Evolutionary conservation across 30 jellyfish, hydroid and myxozoan species (phyloP).

Genomic region (Chrysaora quinquecirrha): DNA sequence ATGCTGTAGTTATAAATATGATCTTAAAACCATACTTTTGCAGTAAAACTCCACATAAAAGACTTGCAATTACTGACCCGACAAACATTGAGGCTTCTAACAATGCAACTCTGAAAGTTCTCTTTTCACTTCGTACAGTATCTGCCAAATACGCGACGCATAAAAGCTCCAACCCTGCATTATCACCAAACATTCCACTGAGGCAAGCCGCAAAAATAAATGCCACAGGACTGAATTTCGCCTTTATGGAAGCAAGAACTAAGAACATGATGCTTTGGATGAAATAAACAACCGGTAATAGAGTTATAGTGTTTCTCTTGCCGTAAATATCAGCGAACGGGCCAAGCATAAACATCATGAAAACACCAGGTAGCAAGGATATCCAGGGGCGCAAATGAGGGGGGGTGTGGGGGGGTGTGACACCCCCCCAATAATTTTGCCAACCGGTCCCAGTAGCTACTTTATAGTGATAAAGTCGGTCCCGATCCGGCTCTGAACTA

Average conservation of each 20-base stretch:
- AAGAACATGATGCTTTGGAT: background rate
- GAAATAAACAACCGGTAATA: background rate
- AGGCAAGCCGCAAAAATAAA: background rate
- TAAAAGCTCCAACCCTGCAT: constrained; percentile 24
- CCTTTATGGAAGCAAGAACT: background rate
- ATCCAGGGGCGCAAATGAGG: too few relatives aligned
- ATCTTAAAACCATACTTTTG: constrained; percentile 12
- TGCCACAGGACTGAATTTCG: background rate
- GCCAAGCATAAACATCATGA: background rate
- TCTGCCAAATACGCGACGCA: constrained; percentile 29
- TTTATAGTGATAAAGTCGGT: too few relatives aligned
- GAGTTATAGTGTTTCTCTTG: background rate
- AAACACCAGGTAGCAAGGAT: background rate
- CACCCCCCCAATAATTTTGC: too few relatives aligned
- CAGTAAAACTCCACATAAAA: constrained; percentile 5
- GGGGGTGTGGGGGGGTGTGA: too few relatives aligned
- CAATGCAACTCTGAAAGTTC: constrained; percentile 35
- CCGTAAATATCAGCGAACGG: constrained; percentile 10
- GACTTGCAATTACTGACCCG: constrained; percentile 3
- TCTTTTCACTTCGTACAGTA: background rate
- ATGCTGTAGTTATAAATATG: constrained; percentile 5
- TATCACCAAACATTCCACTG: constrained; percentile 29
- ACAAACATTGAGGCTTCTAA: constrained; percentile 5
- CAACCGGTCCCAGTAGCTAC: too few relatives aligned
- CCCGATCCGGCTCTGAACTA: too few relatives aligned